Evolutionary conservation across 2,797 vertebrate genomes (phyloP).

Genomic region (Neoniphon sammara): DNA sequence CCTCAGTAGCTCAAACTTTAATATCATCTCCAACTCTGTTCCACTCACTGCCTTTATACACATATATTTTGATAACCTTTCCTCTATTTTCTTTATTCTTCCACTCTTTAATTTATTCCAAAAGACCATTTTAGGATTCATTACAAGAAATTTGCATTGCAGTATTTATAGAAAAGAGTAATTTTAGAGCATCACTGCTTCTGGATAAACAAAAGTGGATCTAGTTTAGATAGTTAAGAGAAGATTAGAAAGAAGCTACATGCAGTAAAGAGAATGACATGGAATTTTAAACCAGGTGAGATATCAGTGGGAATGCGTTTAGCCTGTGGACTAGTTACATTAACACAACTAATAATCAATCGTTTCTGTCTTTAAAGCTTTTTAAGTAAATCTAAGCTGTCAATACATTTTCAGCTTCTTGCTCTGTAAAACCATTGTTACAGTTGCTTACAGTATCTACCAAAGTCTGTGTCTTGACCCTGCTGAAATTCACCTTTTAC

Average conservation of each 20-base stretch:
- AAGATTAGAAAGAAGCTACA: constrained; percentile 35
- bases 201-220: constrained; percentile 26
- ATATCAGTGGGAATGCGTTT: constrained; percentile 69
- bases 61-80: constrained; percentile 3
- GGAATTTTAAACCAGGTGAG: constrained; percentile 53
- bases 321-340: constrained; percentile 63
- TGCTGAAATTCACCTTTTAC: constrained; percentile 30
- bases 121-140: not conserved
- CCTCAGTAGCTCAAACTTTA: constrained; percentile 46
- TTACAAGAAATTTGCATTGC: not conserved
- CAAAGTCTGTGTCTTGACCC: constrained; percentile 13
- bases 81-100: not conserved
- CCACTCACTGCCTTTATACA: not conserved
- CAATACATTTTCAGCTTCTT: constrained; percentile 49
- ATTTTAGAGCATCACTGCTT: not conserved
- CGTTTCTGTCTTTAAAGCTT: constrained; percentile 41
- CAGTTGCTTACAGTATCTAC: constrained; percentile 26
- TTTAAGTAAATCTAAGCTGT: constrained; percentile 38
- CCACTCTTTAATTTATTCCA: not conserved
- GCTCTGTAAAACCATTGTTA: constrained; percentile 39
- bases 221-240: constrained; percentile 3
- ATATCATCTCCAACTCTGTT: constrained; percentile 39
- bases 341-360: constrained; percentile 63
- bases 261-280: constrained; percentile 47
- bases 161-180: not conserved